phyloP scores from a whole-genome alignment of 2,888 invertebrate genomes.

The Dasysyrphus albostriatus region DNA sequence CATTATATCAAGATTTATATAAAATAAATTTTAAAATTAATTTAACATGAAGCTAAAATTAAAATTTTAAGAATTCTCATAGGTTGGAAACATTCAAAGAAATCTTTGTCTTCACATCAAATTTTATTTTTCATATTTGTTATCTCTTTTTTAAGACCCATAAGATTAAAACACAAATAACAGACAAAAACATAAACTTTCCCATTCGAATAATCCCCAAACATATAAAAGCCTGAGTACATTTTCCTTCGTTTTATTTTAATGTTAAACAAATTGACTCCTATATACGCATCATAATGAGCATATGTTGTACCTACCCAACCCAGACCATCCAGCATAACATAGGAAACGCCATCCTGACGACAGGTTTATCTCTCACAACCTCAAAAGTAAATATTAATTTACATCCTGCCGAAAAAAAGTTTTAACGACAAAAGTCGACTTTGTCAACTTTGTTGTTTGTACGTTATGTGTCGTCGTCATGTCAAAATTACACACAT shows the following conservation, averaged over 20 bases:
- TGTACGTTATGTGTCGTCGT: slow-evolving; percentile 37
- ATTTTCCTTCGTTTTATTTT: slow-evolving; percentile 32
- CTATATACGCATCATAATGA: slow-evolving; percentile 38
- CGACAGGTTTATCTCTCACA: slow-evolving; percentile 41
- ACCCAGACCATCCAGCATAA: not conserved
- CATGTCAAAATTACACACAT: slow-evolving; percentile 26
- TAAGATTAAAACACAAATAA: slow-evolving; percentile 1
- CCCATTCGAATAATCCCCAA: slow-evolving; percentile 18
- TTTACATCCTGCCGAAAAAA: slow-evolving; percentile 33
- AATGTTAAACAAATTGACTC: slow-evolving; percentile 32
- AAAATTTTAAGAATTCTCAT: not conserved
- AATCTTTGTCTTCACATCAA: not conserved
- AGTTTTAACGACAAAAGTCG: slow-evolving; percentile 38
- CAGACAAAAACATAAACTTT: slow-evolving; percentile 21
- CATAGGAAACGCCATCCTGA: slow-evolving; percentile 12
- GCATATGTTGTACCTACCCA: slow-evolving; percentile 1
- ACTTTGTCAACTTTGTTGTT: slow-evolving; percentile 39
- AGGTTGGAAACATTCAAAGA: not conserved
- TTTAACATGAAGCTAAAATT: not conserved
- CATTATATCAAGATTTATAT: no score
- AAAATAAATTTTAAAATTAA: not conserved
- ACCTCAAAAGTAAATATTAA: slow-evolving; percentile 49
- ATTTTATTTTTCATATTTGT: not conserved
- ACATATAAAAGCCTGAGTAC: slow-evolving; percentile 17
- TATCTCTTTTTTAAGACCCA: not conserved